Evolutionary conservation across 2,797 vertebrate genomes (phyloP), one percentile per base, ranked within the genome.

Genomic region (Taeniopygia guttata): DNA sequence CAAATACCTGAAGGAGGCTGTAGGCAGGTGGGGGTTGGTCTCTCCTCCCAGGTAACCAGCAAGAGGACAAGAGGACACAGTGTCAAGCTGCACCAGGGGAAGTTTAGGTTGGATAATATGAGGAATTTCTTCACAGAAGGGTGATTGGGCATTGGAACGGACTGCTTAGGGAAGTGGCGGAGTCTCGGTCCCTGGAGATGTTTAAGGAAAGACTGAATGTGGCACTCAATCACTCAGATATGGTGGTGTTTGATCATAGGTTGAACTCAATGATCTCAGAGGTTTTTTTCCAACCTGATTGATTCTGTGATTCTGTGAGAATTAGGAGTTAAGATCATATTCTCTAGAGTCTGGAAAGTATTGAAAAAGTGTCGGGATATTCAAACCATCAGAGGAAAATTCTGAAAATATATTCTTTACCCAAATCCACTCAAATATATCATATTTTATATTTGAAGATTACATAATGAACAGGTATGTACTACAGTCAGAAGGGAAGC

Each of bases 391-490:
- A 15, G 26, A 63, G 68, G 8, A 36, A 81, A 76, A n/a, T 67
- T 63, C 23, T 87, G 30, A 11, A 69, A 81, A 81, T 51, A 52
- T 11, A 0, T 46, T 66, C 30, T 63, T 14, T 45, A 42, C 8
- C 14, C 5, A 42, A 77, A 52, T 59, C 8, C 10, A 45, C 23
- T 60, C 22, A 62, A 45, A 54, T 45, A 36, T 25, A 7, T 52
- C 2, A 67, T 29, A 45, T 64, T 66, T 84, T 34, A 22, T 55
- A 43, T 74, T 27, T 69, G 20, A 48, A 9, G 15, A 62, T 77
- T 66, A 36, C 0, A 0, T 38, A 51, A 59, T 27, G 32, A 84
- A 40, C 23, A 70, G 29, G 6, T 74, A 34, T 3, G 2, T 20
- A 3, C 7, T 26, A 6, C 25, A 43, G 9, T 68, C 29, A 82